A percentile compares a stretch with the other conserved stretches of the same genome.
phyloP scores from a whole-genome alignment of 2,888 invertebrate species.

The Alviniconcha strummeri region DNA sequence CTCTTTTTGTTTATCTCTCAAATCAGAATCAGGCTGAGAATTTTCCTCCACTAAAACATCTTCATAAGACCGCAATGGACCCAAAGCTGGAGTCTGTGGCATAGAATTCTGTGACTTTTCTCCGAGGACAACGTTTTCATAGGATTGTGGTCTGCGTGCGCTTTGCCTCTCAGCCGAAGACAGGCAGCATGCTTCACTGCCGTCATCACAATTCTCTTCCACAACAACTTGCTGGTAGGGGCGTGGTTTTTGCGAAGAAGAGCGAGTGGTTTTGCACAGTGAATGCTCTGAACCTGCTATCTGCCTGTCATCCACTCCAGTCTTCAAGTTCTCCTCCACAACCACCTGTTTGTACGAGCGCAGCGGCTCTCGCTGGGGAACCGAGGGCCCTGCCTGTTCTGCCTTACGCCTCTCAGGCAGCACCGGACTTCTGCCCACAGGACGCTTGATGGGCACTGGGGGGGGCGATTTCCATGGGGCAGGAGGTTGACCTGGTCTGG shows the following conservation, averaged over 20 bases:
- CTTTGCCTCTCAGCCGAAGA: not conserved
- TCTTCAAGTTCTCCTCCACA: not conserved
- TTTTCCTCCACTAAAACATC: slow-evolving; percentile 17
- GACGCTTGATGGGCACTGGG: slow-evolving; percentile 29
- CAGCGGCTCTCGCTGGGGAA: not conserved
- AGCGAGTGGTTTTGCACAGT: not conserved
- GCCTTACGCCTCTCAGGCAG: not conserved
- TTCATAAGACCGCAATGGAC: slow-evolving; percentile 4
- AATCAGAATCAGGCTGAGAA: too few species aligned
- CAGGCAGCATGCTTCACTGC: not conserved
- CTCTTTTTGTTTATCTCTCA: too few species aligned
- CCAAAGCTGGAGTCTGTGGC: not conserved
- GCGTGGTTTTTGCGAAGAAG: not conserved
- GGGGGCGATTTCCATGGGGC: not conserved
- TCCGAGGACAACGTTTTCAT: not conserved
- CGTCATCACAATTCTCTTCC: not conserved
- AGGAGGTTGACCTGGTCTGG: not conserved
- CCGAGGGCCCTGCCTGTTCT: too few species aligned
- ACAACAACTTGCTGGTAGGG: slow-evolving; percentile 18
- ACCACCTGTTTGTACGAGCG: not conserved
- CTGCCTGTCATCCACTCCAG: not conserved
- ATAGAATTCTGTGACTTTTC: not conserved
- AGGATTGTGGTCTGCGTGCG: not conserved
- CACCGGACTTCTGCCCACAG: not conserved
- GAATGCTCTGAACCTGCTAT: not conserved